Conservation (phyloP, 2,797 vertebrate species). For the Pangasius larnaudii region DNA sequence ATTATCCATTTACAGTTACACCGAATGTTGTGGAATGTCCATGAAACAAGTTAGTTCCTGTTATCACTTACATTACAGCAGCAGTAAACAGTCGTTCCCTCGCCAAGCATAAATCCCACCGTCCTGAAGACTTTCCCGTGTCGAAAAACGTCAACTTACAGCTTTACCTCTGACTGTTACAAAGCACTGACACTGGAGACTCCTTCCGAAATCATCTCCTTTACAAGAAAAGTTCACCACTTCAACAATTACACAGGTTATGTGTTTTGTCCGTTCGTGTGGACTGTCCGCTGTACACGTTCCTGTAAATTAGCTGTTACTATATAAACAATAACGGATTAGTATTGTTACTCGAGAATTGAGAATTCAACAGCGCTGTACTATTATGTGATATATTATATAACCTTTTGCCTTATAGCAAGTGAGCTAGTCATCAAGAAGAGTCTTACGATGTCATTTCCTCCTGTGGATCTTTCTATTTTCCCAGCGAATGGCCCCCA, state of each 20-base stretch:
- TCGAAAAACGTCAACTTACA: not conserved
- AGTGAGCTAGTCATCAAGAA: not conserved
- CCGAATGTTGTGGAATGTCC: not conserved
- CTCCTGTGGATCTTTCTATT: slow-evolving; percentile 48
- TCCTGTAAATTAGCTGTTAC: not conserved
- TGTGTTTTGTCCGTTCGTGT: not conserved
- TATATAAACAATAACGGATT: not conserved
- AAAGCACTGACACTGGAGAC: not conserved
- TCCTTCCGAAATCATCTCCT: not conserved
- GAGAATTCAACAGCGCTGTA: not conserved
- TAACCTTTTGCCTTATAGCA: not conserved
- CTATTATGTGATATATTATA: not conserved
- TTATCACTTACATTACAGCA: not conserved
- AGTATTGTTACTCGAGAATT: not conserved
- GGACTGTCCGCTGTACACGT: not conserved
- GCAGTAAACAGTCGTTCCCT: not conserved
- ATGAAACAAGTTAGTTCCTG: not conserved
- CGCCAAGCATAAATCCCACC: not conserved
- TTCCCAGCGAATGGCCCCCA: slow-evolving; percentile 60
- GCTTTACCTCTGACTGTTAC: not conserved
- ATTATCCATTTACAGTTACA: not conserved
- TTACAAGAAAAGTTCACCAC: not conserved
- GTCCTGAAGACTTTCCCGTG: not conserved
- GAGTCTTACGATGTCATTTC: slow-evolving; percentile 51
- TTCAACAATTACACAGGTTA: not conserved